phyloP scores from a whole-genome alignment of 2,113 vertebrate genomes.

The Cichladusa arquata region DNA sequence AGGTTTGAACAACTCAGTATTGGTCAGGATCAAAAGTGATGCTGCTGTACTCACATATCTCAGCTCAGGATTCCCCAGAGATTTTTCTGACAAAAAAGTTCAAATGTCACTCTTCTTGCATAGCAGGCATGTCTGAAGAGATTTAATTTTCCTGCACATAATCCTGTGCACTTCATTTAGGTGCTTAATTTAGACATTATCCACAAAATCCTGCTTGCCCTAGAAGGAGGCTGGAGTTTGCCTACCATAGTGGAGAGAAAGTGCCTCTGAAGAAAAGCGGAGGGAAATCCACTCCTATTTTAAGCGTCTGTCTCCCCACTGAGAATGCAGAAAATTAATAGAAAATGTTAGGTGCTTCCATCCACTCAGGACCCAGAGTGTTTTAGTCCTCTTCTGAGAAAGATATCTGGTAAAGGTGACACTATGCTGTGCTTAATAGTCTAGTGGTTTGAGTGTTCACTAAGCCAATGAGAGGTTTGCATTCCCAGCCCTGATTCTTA shows the following conservation, averaged over 20 bases:
- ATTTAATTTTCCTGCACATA: background rate
- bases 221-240: background rate
- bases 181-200: slow-evolving; percentile 10
- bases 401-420: slow-evolving; percentile 38
- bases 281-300: slow-evolving; percentile 7
- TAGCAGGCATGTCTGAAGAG: background rate
- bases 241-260: background rate
- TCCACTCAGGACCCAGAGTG: background rate
- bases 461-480: slow-evolving; percentile 5
- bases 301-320: background rate
- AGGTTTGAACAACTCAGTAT: background rate
- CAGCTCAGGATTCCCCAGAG: background rate
- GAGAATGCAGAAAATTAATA: slow-evolving; percentile 28
- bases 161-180: background rate
- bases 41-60: background rate
- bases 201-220: background rate
- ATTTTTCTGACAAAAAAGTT: background rate
- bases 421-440: slow-evolving; percentile 23
- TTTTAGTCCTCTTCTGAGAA: slow-evolving; percentile 28
- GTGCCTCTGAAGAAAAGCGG: background rate
- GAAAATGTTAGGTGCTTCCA: slow-evolving; percentile 14
- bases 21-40: background rate
- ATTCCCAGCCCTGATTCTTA: slow-evolving; percentile 23
- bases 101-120: background rate
- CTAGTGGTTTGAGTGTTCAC: slow-evolving; percentile 35